A percentile compares a stretch with the other conserved stretches of the same genome.
These are phyloP conservation scores for rabbit (Oryctolagus cuniculus) DNA, from an alignment of 2,113 vertebrate species.

Conservation along the genomic window mOryCun1.1 NC_091438.1:64704501-64705000, in stretches of 20 bases:
- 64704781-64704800: background rate
- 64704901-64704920: background rate
- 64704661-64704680: background rate
- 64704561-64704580: background rate
- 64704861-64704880: background rate
- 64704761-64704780: background rate
- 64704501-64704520: background rate
- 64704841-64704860: background rate
- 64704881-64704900: no score
- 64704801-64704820: background rate
- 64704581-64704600: background rate
- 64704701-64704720: background rate
- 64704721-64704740: background rate
- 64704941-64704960: background rate
- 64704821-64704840: background rate
- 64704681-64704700: background rate
- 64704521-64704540: background rate
- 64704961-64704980: background rate
- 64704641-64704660: background rate
- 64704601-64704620: background rate
- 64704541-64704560: no score
- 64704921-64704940: background rate
- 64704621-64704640: background rate
- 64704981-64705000: background rate
- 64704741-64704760: background rate